These are phyloP conservation scores for Drosophila hydei DNA, from an alignment of 1,140 invertebrate species.

Conservation along the genomic window DNA sequence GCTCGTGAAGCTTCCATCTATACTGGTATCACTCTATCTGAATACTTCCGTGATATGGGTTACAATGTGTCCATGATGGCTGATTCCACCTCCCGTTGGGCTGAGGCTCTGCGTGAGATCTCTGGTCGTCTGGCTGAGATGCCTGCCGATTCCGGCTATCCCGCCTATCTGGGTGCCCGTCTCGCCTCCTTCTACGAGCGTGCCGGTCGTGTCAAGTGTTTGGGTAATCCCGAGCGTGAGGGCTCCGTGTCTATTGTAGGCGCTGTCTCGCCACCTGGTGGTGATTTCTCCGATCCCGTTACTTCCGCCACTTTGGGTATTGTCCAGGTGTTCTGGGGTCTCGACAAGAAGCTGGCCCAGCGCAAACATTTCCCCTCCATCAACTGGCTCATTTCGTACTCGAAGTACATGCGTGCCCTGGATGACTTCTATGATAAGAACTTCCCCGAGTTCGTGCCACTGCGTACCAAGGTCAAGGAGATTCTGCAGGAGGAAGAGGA, in stretches of 20 bases:
- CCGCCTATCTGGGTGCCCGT: conserved; percentile 98
- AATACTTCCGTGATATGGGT: conserved; percentile 99
- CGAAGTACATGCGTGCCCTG: conserved; percentile 98
- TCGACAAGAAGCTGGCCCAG: conserved; percentile 99
- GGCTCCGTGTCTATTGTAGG: conserved; percentile 99
- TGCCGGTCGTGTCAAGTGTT: conserved; percentile 98
- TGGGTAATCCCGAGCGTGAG: conserved; percentile 99
- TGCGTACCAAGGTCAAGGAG: conserved; percentile 96
- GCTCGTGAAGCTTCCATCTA: conserved; percentile 99
- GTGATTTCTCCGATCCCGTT: conserved; percentile 99
- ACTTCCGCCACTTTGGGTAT: conserved; percentile 99
- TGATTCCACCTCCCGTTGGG: conserved; percentile 99
- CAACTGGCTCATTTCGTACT: conserved; percentile 99
- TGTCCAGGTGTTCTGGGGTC: conserved; percentile 99
- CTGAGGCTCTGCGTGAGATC: conserved; percentile 99
- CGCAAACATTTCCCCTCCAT: conserved; percentile 99
- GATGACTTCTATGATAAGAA: conserved; percentile 99
- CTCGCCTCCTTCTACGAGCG: conserved; percentile 99
- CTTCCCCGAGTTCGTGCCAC: conserved; percentile 98
- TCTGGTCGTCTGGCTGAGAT: conserved; percentile 99
- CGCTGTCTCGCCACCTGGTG: conserved; percentile 99
- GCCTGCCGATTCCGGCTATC: conserved; percentile 99
- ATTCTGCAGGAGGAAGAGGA: conserved; percentile 99
- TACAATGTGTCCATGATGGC: conserved; percentile 99
- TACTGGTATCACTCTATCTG: conserved; percentile 97